Base-by-base conservation (phyloP, 2,113 vertebrate species). In the Megaceryle torquata region DNA sequence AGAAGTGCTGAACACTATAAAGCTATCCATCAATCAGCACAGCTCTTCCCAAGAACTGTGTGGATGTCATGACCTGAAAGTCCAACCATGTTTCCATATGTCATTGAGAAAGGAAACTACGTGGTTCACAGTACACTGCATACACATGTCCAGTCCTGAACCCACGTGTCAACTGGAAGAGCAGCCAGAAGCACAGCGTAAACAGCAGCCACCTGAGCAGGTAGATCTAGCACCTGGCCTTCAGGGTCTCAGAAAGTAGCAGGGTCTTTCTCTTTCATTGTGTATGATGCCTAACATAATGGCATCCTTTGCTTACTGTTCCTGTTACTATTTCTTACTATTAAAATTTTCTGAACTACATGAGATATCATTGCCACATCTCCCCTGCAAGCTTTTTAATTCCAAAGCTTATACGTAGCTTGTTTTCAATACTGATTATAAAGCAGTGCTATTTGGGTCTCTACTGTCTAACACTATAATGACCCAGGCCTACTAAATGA, bases 61-160 rank as follows among this genome's bases (percentile, higher is more conserved):
- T 20, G 19, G 16, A 9, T 63, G 20, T 25, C 7, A 6, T 26
- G 24, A 35, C 20, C 61, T 51, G 20, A 68, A 57, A 29, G 51
- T 82, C 35, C 33, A 51, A 41, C 13, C 48, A 8, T 0, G 0
- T n/a, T 43, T 88, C 59, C 9, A 6, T 7, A 6, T 2, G 3
- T 11, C 0, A 2, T 0, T 25, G 26, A n/a, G 14, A 60, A 60
- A 10, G 9, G 24, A 60, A 56, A 41, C 25, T 26, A 8, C 6
- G 5, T 0, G 1, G 51, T 18, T 70, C 31, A 19, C 11, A 29
- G 26, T 3, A 33, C 11, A 4, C 6, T 22, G 20, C 3, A 6
- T 4, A 20, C 41, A 26, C 13, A 2, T 1, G 3, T 28, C 37
- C 4, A 6, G 29, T 86, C 35, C 20, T 56, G 25, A 9, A 77